These are phyloP conservation scores for Erpornis zantholeuca DNA, from an alignment of 2,113 vertebrate species.

Conservation along the genomic window DNA sequence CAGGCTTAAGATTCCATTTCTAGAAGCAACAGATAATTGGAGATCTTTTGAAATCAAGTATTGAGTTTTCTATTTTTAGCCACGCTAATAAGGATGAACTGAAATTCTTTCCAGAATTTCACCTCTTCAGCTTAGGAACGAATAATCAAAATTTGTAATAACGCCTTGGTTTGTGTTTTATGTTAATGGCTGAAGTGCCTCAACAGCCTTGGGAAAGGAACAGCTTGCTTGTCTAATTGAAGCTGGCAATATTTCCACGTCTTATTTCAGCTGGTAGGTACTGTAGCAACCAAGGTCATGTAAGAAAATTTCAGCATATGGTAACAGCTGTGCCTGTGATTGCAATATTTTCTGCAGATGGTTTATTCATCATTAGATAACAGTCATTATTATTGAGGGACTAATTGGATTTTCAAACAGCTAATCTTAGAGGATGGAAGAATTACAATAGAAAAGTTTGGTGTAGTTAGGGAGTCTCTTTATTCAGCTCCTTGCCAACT, in stretches of 20 bases:
- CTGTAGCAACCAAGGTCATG: slow-evolving; percentile 71
- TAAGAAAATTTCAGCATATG: slow-evolving; percentile 61
- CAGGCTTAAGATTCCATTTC: slow-evolving; percentile 66
- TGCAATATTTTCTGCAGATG: slow-evolving; percentile 47
- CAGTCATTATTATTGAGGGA: slow-evolving; percentile 50
- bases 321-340: background rate
- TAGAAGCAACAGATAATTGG: slow-evolving; percentile 70
- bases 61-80: slow-evolving; percentile 64
- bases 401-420: slow-evolving; percentile 27
- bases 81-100: slow-evolving; percentile 46
- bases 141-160: slow-evolving; percentile 69
- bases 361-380: slow-evolving; percentile 55
- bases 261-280: slow-evolving; percentile 66
- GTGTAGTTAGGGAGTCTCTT: background rate
- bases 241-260: slow-evolving; percentile 64
- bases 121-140: slow-evolving; percentile 66
- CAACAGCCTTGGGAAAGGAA: slow-evolving; percentile 70
- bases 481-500: background rate
- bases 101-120: slow-evolving; percentile 74
- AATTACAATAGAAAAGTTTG: slow-evolving; percentile 6
- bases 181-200: slow-evolving; percentile 60
- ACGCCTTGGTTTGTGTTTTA: slow-evolving; percentile 61
- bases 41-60: slow-evolving; percentile 60
- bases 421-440: background rate
- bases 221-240: slow-evolving; percentile 71